Conservation (phyloP, 2,797 vertebrate genomes). For the Onychomys torridus region DNA sequence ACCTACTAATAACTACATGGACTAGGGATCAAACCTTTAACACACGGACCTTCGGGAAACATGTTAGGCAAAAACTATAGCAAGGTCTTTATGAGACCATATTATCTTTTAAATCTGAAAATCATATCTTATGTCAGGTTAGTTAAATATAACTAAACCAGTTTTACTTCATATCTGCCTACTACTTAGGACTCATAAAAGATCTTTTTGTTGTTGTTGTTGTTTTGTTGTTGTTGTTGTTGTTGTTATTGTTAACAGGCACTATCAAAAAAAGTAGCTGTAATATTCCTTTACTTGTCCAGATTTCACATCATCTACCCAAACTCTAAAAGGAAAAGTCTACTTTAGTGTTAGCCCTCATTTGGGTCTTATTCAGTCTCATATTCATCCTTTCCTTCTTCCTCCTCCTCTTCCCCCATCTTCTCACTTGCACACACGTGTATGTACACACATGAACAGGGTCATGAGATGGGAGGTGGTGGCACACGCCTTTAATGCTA, state of each 20-base stretch:
- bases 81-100: not conserved
- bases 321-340: not conserved
- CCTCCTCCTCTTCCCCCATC: not conserved
- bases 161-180: not conserved
- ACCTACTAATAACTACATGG: not conserved
- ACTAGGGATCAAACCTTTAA: not conserved
- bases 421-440: not conserved
- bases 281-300: not conserved
- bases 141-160: not conserved
- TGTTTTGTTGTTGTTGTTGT: not conserved
- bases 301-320: not conserved
- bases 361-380: not conserved
- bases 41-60: rapidly evolving
- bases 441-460: not conserved
- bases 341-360: not conserved
- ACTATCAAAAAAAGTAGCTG: not conserved
- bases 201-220: too few relatives aligned
- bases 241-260: not conserved
- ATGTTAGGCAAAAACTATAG: not conserved
- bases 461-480: not conserved
- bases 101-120: not conserved
- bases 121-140: not conserved
- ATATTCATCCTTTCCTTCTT: not conserved
- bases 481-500: not conserved
- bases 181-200: not conserved